Percentiles rank a stretch among this genome's conserved stretches.
phyloP scores from a whole-genome alignment of 2,797 vertebrate genomes.

The Percopsis omiscomaycus region DNA sequence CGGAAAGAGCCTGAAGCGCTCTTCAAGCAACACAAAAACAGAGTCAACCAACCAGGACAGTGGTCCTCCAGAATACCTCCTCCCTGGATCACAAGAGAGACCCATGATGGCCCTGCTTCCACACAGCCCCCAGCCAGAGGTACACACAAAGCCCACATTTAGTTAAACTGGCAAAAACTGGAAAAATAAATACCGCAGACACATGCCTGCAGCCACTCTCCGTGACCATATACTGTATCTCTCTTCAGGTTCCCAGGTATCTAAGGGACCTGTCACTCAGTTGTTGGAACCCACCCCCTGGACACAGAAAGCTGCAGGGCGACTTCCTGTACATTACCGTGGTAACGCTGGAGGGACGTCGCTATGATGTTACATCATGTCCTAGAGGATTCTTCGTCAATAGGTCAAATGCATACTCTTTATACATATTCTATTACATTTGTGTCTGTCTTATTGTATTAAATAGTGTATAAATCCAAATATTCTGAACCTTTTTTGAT shows the following conservation, averaged over 20 bases:
- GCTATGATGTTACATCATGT: constrained; percentile 78
- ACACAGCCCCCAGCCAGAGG: constrained; percentile 74
- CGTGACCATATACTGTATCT: constrained; percentile 13
- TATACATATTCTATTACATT: neutral
- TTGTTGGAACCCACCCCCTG: constrained; percentile 83
- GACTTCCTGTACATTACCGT: constrained; percentile 80
- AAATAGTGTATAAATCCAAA: neutral
- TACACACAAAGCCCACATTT: constrained; percentile 26
- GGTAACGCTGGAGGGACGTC: constrained; percentile 74
- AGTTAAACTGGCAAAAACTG: too few relatives aligned
- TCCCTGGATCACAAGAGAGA: constrained; percentile 79
- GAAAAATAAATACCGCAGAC: neutral
- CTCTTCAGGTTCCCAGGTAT: constrained; percentile 67
- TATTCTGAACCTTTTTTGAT: neutral
- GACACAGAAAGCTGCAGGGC: constrained; percentile 81
- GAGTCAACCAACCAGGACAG: constrained; percentile 70
- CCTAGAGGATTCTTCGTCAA: constrained; percentile 81
- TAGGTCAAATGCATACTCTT: constrained; percentile 57
- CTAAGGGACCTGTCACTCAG: constrained; percentile 80
- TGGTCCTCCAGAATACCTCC: constrained; percentile 79
- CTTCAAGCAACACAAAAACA: constrained; percentile 73
- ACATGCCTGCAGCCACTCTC: constrained; percentile 5
- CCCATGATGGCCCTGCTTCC: constrained; percentile 80
- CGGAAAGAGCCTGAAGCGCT: constrained; percentile 75
- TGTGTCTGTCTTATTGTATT: neutral